Percentiles rank a stretch among this genome's conserved stretches.
Evolutionary conservation across 2,888 invertebrate species (phyloP).

Genomic region (Hanleya hanleyi): DNA sequence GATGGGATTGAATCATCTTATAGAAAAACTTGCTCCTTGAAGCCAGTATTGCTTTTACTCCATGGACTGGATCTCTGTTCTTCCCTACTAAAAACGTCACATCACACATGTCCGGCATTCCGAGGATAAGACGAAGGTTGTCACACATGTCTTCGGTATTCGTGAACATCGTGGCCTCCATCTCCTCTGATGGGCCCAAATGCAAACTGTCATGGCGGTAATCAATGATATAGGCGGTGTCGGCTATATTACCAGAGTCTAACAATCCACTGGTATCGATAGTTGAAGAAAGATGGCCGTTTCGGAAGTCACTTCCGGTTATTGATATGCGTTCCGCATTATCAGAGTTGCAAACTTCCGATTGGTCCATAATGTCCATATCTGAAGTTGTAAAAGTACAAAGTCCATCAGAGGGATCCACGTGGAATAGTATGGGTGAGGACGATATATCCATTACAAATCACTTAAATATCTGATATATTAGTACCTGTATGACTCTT

Average conservation of each 20-base stretch:
- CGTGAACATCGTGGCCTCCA: not conserved
- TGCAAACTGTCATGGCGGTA: no score
- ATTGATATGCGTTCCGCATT: no score
- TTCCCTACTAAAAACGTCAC: slow-evolving; percentile 13
- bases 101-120: slow-evolving; percentile 17
- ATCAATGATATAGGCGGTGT: no score
- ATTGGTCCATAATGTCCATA: no score
- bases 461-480: no score
- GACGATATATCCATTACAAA: not conserved
- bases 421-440: not conserved
- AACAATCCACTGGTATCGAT: no score
- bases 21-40: slow-evolving; percentile 13
- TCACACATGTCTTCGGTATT: not conserved
- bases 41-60: slow-evolving; percentile 17
- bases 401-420: not conserved
- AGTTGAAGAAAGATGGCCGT: no score
- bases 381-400: not conserved
- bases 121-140: not conserved
- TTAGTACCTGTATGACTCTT: no score
- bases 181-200: no score
- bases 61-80: not conserved
- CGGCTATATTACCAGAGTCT: no score
- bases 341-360: no score
- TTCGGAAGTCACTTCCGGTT: no score
- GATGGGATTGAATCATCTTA: not conserved